Percentiles rank a stretch among this genome's conserved stretches.
Conservation (phyloP, 2,888 invertebrate genomes). For the Harmothoe impar region DNA sequence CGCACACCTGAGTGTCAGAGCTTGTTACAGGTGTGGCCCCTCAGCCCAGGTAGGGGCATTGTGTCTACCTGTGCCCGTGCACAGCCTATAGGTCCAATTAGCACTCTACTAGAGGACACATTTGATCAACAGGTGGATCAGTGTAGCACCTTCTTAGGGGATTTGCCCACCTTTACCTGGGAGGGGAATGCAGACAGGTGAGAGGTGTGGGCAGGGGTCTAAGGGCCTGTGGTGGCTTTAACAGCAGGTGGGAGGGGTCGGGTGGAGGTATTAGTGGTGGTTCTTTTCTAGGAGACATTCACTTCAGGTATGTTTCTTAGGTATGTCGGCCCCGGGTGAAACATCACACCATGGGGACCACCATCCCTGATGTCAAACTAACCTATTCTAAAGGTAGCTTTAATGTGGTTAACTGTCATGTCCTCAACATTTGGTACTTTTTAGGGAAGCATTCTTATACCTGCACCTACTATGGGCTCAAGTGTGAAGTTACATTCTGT, state of each 20-base stretch:
- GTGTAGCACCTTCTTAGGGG: background rate
- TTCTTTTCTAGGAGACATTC: too few relatives aligned
- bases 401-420: too few relatives aligned
- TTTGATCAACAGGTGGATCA: constrained; percentile 32
- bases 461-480: too few relatives aligned
- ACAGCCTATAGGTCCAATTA: constrained; percentile 3
- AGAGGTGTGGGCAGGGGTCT: background rate
- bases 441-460: too few relatives aligned
- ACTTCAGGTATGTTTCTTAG: too few relatives aligned
- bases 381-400: too few relatives aligned
- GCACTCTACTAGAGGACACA: background rate
- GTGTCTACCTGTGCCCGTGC: background rate
- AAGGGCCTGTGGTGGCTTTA: constrained; percentile 3
- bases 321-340: too few relatives aligned
- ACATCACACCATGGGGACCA: too few relatives aligned
- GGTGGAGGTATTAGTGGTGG: background rate
- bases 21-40: constrained; percentile 3
- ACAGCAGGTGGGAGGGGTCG: background rate
- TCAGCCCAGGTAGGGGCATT: background rate
- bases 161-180: background rate
- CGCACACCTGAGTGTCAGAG: constrained; percentile 3
- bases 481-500: too few relatives aligned
- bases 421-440: too few relatives aligned
- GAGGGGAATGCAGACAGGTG: background rate
- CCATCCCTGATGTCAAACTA: too few relatives aligned